Evolutionary conservation across 1,140 invertebrate genomes (phyloP).

Genomic region (Diorhabda elongata): DNA sequence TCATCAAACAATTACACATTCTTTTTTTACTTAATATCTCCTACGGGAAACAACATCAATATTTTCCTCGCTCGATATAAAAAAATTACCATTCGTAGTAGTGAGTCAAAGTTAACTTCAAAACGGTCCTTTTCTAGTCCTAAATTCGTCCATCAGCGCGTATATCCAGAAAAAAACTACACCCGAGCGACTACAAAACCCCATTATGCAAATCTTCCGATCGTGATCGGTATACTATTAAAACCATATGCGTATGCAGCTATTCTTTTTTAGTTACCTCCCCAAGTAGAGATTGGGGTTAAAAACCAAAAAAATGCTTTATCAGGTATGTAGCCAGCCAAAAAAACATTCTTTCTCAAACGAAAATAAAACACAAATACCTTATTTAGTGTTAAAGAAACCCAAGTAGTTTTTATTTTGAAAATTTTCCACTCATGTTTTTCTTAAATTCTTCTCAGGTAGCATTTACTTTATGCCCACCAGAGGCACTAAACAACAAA

Average conservation of each 20-base stretch:
- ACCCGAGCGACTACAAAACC: conserved; percentile 6
- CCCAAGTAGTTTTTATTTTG: no score
- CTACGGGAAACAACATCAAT: neutral
- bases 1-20: no score
- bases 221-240: conserved; percentile 14
- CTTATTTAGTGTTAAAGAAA: no score
- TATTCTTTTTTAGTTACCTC: conserved; percentile 12
- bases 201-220: conserved; percentile 11
- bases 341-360: no score
- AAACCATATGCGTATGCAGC: conserved; percentile 7
- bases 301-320: no score
- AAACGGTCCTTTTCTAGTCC: neutral
- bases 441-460: no score
- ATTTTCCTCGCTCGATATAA: neutral
- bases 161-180: conserved; percentile 1
- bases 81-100: neutral
- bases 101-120: neutral
- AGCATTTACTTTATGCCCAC: no score
- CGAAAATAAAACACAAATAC: no score
- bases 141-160: conserved; percentile 1
- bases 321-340: no score
- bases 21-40: neutral
- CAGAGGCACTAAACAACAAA: no score
- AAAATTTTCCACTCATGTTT: no score
- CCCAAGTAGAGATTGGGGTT: neutral